A percentile compares a stretch with the other conserved stretches of the same genome.
These are phyloP conservation scores for Papilio aristodemus DNA, from an alignment of 1,140 invertebrate genomes.

Conservation along the genomic window DNA sequence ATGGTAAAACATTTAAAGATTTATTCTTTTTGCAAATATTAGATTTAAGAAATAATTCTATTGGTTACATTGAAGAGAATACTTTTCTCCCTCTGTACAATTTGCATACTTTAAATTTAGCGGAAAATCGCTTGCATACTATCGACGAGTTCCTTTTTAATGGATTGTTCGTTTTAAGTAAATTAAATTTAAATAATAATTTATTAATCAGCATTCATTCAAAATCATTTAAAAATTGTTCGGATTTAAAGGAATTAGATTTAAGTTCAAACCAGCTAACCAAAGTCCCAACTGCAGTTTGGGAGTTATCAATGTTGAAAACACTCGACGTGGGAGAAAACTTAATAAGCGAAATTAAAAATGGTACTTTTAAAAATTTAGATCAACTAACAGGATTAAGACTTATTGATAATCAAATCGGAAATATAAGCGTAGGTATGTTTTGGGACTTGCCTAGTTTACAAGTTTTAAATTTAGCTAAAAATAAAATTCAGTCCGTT, in stretches of 20 bases:
- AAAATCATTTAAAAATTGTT: constrained; percentile 93
- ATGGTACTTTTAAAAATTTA: constrained; percentile 91
- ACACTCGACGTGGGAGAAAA: constrained; percentile 94
- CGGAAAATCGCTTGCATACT: constrained; percentile 90
- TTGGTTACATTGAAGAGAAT: constrained; percentile 92
- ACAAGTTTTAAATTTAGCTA: constrained; percentile 91
- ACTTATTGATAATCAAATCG: constrained; percentile 92
- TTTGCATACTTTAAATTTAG: constrained; percentile 91
- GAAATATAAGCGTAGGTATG: constrained; percentile 91
- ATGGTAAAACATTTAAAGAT: constrained; percentile 92
- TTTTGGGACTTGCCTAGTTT: constrained; percentile 90
- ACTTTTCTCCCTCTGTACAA: constrained; percentile 93
- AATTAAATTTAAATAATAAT: constrained; percentile 92
- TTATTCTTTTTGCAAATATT: constrained; percentile 93
- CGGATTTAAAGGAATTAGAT: constrained; percentile 93
- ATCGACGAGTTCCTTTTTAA: constrained; percentile 91
- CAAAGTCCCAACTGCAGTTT: constrained; percentile 89
- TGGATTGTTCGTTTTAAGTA: constrained; percentile 90
- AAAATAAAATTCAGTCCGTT: constrained; percentile 92
- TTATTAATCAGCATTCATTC: constrained; percentile 87
- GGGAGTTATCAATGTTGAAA: constrained; percentile 90
- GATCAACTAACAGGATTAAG: constrained; percentile 91
- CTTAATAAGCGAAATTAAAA: constrained; percentile 88
- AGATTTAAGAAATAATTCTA: constrained; percentile 92
- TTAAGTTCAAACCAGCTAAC: constrained; percentile 91